Conservation (phyloP, 2,888 invertebrate genomes). For the Diplazon laetatorius region DNA sequence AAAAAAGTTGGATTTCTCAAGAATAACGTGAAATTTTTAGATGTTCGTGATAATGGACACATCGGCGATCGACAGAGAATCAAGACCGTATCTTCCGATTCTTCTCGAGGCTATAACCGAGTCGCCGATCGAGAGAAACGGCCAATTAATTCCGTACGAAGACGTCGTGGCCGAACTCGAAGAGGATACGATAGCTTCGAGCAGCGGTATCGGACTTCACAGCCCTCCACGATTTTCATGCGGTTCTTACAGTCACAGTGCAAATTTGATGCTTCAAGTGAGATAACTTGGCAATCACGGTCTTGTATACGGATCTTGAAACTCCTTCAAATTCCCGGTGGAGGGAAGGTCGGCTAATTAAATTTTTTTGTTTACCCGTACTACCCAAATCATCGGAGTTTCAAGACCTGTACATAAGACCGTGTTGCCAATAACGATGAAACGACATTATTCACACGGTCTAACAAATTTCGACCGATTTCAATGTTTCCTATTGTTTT, state of each 20-base stretch:
- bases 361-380: too few relatives aligned
- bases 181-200: constrained; percentile 87
- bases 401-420: too few relatives aligned
- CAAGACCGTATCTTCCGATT: constrained; percentile 89
- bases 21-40: too few relatives aligned
- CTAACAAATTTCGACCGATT: neutral
- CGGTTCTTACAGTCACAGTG: constrained; percentile 88
- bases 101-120: constrained; percentile 90
- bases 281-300: too few relatives aligned
- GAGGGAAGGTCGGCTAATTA: too few relatives aligned
- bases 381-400: too few relatives aligned
- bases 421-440: neutral
- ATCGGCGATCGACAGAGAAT: constrained; percentile 84
- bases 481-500: constrained; percentile 21
- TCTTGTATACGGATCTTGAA: too few relatives aligned
- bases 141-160: constrained; percentile 85
- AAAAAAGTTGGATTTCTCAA: too few relatives aligned
- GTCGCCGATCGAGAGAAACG: constrained; percentile 87
- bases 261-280: constrained; percentile 88
- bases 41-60: constrained; percentile 90
- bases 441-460: neutral
- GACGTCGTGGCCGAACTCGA: constrained; percentile 91
- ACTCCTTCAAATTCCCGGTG: too few relatives aligned
- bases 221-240: constrained; percentile 86
- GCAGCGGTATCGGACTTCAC: constrained; percentile 87